Base-by-base conservation (phyloP, 2,888 invertebrate genomes). In the Drosophila formosana region DNA sequence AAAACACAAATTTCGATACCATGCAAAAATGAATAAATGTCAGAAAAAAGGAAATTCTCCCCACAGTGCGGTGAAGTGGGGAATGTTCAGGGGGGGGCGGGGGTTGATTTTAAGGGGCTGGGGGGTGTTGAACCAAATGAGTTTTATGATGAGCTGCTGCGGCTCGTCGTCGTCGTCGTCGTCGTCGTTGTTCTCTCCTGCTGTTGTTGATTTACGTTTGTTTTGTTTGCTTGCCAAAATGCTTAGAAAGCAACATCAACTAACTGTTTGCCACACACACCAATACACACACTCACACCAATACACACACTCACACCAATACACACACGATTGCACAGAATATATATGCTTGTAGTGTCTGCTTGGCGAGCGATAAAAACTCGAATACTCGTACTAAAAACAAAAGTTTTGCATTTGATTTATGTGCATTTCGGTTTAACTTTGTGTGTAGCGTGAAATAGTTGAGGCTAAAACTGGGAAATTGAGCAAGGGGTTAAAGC, bases 121-220 rank as follows among this genome's bases (percentile, higher is more conserved):
- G 55, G 55, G 51, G 50, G 61, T 66, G 60, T 64, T 72, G 66
- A 80, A 71, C 87, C 74, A 83, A 82, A 82, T 82, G 89, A 88
- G 82, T 82, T 82, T 88, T 82, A 82, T 82, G 89, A 82, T 82
- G 82, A 88, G 82, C 87, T 82, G 71, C 83, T 82, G 82, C 82
- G 78, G 81, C 76, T 72, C 67, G 28, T 28, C 28, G 68, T 52
- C 73, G 28, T 28, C 28, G 68, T 52, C 73, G 63, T 56, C 57
- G 72, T 67, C 57, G 26, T n/a, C 13, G 68, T 56, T 67, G 63
- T 56, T 62, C 37, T 43, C 43, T 57, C 34, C 39, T 60, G 74
- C 63, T 82, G 80, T 66, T 88, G 80, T 78, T 88, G 82, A 83
- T 88, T 82, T 83, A 88, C 87, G 89, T 88, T 86, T 74, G 82